Base-by-base conservation (phyloP, 2,888 invertebrate genomes). In the Anticlea derivata region DNA sequence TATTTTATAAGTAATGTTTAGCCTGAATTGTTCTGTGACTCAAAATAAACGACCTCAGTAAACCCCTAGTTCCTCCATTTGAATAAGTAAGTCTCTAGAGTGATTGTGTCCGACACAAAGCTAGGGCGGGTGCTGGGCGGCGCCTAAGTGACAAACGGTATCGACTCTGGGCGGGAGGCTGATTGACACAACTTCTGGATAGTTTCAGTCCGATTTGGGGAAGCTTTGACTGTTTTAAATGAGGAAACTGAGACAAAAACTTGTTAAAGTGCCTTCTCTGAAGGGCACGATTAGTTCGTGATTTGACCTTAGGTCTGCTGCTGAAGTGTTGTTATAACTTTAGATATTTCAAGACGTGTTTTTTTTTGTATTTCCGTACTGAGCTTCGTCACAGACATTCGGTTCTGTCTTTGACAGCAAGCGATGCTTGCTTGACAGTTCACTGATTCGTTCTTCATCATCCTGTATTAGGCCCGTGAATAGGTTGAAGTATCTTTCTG, bases 81-180 rank as follows among this genome's bases (percentile, higher is more conserved):
- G 44, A 56, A 61, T 61, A 56, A 44, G 33, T 58, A 50, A 58
- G 44, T 23, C 27, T 35, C 29, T 46, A 23, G 26, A 55, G 49
- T 50, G 48, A 49, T 49, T 34, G 48, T 53, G 53, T 55, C 52
- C 38, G 37, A 58, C 50, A 56, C 44, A 56, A 49, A 50, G 55
- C 45, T 47, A 43, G 60, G 66, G 61, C 68, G 68, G 72, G 75
- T 66, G 68, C 58, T 63, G 77, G 80, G 82, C 78, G 81, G 68
- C 72, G 73, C 74, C 80, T 71, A 55, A 58, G 63, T 72, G 73
- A 71, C 73, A 73, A 72, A 73, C 72, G 67, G 58, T 60, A 58
- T 48, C 51, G 59, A 46, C 46, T 46, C 62, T 68, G 74, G 76
- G 78, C 76, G 79, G 75, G 68, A 55, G 58, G 55, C 54, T 57